Percentiles rank a stretch among this genome's conserved stretches.
phyloP scores from a whole-genome alignment of 2,113 vertebrate species.

The Vimba vimba region DNA sequence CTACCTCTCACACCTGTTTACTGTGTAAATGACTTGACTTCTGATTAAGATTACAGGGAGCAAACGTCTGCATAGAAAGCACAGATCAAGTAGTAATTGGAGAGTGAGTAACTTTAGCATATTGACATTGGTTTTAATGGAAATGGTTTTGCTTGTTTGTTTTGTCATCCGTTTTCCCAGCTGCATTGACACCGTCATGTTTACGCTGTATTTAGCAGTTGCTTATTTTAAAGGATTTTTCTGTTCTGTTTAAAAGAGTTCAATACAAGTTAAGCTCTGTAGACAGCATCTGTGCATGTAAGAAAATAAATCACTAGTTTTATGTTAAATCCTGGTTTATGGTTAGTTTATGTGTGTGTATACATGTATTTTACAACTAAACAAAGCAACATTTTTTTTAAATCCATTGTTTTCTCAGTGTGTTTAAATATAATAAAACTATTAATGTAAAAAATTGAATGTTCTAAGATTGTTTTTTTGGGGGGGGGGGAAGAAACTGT shows the following conservation, averaged over 20 bases:
- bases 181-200: background rate
- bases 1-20: slow-evolving; percentile 42
- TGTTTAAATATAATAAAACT: too few relatives aligned
- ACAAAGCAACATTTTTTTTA: too few relatives aligned
- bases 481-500: background rate
- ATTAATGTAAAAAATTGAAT: too few relatives aligned
- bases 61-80: slow-evolving; percentile 4
- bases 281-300: background rate
- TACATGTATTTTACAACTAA: too few relatives aligned
- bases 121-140: slow-evolving; percentile 22
- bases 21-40: slow-evolving; percentile 19
- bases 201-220: background rate
- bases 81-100: slow-evolving; percentile 19
- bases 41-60: slow-evolving; percentile 32
- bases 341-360: background rate
- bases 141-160: slow-evolving; percentile 8
- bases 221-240: background rate
- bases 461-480: too few relatives aligned
- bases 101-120: slow-evolving; percentile 21
- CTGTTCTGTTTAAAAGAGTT: background rate
- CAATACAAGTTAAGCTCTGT: background rate
- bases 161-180: background rate
- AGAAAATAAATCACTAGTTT: background rate
- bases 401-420: too few relatives aligned
- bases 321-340: background rate